Evolutionary conservation across 2,888 invertebrate species (phyloP).

Genomic region (Junonia oenone): DNA sequence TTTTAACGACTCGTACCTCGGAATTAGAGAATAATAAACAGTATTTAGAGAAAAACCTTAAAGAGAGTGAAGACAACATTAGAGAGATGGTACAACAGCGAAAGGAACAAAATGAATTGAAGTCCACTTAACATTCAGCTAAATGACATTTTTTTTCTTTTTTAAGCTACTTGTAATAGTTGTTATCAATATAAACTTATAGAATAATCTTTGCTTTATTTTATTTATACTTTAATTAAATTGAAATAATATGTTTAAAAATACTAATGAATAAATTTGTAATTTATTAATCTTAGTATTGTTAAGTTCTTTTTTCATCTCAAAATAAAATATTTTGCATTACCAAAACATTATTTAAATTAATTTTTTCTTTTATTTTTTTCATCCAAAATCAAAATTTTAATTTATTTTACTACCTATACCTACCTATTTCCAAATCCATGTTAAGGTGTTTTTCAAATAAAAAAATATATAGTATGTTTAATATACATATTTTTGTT

Average conservation of each 20-base stretch:
- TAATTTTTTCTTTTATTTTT: background rate
- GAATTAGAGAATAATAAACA: slow-evolving; percentile 86
- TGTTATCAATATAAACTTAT: background rate
- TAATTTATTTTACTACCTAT: background rate
- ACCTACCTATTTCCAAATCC: background rate
- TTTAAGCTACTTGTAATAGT: slow-evolving; percentile 1
- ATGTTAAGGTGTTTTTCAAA: background rate
- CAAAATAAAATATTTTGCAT: background rate
- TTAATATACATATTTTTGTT: too few relatives aligned
- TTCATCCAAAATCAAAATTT: background rate
- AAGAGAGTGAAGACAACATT: slow-evolving; percentile 91
- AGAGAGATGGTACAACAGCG: slow-evolving; percentile 89
- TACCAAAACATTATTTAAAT: background rate
- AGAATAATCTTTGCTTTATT: background rate
- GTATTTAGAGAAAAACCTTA: slow-evolving; percentile 89
- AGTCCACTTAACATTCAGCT: slow-evolving; percentile 35
- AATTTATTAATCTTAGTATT: background rate
- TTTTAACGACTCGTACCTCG: slow-evolving; percentile 83
- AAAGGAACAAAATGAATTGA: slow-evolving; percentile 65
- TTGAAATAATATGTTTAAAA: background rate
- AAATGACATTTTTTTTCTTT: background rate
- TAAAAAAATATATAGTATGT: too few relatives aligned
- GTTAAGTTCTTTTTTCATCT: background rate
- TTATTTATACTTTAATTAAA: background rate
- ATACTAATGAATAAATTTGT: background rate